Evolutionary conservation across 2,888 invertebrate genomes (phyloP).

Genomic region (Agonopterix heracliana): DNA sequence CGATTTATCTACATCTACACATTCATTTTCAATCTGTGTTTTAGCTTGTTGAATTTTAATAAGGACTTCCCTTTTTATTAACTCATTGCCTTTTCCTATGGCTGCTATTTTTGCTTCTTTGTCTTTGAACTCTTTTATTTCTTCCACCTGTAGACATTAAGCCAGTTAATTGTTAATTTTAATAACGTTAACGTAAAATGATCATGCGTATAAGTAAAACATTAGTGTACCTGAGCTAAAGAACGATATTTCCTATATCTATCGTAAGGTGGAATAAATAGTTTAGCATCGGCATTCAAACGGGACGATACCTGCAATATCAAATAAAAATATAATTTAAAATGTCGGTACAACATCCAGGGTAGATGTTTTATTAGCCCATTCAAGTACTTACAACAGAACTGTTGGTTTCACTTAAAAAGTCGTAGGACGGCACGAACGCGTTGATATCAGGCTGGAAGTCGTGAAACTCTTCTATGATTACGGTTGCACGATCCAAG

Average conservation of each 20-base stretch:
- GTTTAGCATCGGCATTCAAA: constrained; percentile 47
- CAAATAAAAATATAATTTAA: neutral
- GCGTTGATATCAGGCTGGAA: constrained; percentile 12
- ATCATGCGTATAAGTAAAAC: too few species aligned
- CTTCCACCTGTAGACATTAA: constrained; percentile 39
- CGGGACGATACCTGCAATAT: constrained; percentile 35
- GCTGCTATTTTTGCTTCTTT: constrained; percentile 53
- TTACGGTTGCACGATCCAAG: constrained; percentile 8
- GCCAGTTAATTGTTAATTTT: constrained; percentile 1
- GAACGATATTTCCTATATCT: constrained; percentile 51
- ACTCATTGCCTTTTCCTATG: constrained; percentile 42
- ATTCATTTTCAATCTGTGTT: constrained; percentile 27
- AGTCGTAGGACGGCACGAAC: constrained; percentile 11
- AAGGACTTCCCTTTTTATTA: constrained; percentile 48
- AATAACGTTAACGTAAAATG: neutral
- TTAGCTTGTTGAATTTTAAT: constrained; percentile 39
- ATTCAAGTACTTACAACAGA: constrained; percentile 16
- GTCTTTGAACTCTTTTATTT: constrained; percentile 46
- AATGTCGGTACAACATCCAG: neutral
- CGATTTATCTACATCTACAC: constrained; percentile 22
- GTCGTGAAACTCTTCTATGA: constrained; percentile 1
- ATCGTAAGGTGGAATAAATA: constrained; percentile 59
- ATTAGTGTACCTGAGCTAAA: constrained; percentile 39
- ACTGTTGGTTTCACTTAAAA: constrained; percentile 7
- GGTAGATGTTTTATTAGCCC: constrained; percentile 1